Percentiles rank a stretch among this genome's conserved stretches.
Conservation (phyloP, 2,113 vertebrate species). For the Ceuthmochares aereus region DNA sequence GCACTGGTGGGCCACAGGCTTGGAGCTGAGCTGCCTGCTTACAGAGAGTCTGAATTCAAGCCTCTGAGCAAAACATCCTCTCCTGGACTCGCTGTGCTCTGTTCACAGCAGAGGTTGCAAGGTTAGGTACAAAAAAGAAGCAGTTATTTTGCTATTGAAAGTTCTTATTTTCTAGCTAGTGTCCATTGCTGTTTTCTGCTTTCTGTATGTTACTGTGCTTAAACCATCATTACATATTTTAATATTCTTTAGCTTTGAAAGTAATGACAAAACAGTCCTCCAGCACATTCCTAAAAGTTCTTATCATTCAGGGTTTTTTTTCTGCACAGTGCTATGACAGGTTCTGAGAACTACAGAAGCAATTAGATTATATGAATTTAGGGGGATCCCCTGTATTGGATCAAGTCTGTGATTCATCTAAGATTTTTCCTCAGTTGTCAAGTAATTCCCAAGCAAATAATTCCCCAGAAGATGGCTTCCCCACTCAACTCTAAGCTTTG, state of each 20-base stretch:
- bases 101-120: neutral
- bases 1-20: neutral
- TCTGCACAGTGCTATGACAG: neutral
- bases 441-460: neutral
- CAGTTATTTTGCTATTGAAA: neutral
- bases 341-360: neutral
- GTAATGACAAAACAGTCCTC: neutral
- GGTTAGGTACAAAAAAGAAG: neutral
- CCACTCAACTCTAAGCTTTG: neutral
- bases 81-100: slow-evolving; percentile 32
- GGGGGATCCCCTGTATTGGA: neutral
- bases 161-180: neutral
- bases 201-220: neutral
- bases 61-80: neutral
- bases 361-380: neutral
- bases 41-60: neutral
- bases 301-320: neutral
- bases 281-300: neutral
- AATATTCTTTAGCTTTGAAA: neutral
- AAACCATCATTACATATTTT: neutral
- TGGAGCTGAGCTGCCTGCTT: neutral
- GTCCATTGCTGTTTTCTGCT: neutral
- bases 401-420: neutral
- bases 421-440: neutral
- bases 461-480: neutral